Evolutionary conservation across 1,140 invertebrate genomes (phyloP), one percentile per base, ranked within the genome.

Genomic region (Chelonus insularis): DNA sequence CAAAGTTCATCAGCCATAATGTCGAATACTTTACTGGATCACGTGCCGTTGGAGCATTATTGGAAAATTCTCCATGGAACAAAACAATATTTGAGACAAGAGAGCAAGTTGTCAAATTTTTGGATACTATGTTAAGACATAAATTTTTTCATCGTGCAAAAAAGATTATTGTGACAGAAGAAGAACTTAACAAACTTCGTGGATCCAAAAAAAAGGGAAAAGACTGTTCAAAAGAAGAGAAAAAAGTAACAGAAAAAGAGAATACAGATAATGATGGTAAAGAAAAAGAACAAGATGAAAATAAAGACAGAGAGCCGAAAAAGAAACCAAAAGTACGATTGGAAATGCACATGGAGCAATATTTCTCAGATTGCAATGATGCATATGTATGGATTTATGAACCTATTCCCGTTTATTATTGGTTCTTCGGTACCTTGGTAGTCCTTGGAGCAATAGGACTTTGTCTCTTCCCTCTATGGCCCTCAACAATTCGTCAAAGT

Each of bases 331-430:
- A 81, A 69, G 79, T 92, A 54, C 89, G 95, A 37, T 78, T 99
- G 9, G 94, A 98, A 79, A 98, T 98, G 95, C 95, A 97, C 81
- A 87, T 95, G 70, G 92, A 97, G 64, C 95, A 99, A 80, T 78
- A 89, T 66, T 98, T 98, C 83, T 86, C 95, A 2, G 97, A 99
- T 82, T 91, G 90, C 36, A 86, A 91, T 29, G 95, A 98, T 82
- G 93, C 97, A 2, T 99, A 98, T 82, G 97, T 99, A 11, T 99
- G 98, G 98, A 92, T 99, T 58, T 99, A 98, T 82, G 97, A 99
- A 79, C 97, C 97, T 3, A 95, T 97, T 70, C 95, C 96, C 7
- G 87, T 96, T 60, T 94, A 95, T 82, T 98, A 98, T 74, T 99
- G 96, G 90, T 84, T 98, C 64, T 92, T 96, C 72, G 97, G 97